phyloP scores from a whole-genome alignment of 2,113 vertebrate genomes.

The Irena cyanogastra region DNA sequence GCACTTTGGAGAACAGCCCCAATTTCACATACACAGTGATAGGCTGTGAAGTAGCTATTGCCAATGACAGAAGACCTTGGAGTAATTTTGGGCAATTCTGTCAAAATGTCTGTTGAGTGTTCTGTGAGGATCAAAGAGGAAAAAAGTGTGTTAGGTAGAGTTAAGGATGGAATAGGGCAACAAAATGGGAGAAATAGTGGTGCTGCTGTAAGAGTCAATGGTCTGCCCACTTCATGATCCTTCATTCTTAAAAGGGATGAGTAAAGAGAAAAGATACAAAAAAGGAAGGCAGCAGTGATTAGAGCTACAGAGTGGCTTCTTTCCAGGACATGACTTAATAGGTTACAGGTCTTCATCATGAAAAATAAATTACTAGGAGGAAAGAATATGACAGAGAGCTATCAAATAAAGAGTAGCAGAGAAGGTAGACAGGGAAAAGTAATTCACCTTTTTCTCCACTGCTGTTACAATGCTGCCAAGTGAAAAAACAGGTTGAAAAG shows the following conservation, averaged over 20 bases:
- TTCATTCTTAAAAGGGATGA: not conserved
- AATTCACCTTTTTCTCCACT: not conserved
- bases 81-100: not conserved
- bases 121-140: not conserved
- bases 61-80: not conserved
- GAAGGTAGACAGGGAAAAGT: not conserved
- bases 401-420: not conserved
- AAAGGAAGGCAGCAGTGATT: not conserved
- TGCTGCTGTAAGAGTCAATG: rapidly evolving
- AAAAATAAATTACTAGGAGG: not conserved
- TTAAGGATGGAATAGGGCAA: not conserved
- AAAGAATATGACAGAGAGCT: not conserved
- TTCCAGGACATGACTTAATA: not conserved
- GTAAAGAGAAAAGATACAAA: not conserved
- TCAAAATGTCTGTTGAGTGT: not conserved
- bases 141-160: not conserved
- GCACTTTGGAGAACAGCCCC: not conserved
- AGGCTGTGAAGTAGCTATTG: not conserved
- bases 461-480: not conserved
- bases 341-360: not conserved
- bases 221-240: not conserved
- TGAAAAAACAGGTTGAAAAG: not conserved
- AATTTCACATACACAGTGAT: not conserved
- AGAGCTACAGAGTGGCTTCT: not conserved
- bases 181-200: not conserved